Conservation (phyloP, 2,888 invertebrate species). For the Aphodius granarius region DNA sequence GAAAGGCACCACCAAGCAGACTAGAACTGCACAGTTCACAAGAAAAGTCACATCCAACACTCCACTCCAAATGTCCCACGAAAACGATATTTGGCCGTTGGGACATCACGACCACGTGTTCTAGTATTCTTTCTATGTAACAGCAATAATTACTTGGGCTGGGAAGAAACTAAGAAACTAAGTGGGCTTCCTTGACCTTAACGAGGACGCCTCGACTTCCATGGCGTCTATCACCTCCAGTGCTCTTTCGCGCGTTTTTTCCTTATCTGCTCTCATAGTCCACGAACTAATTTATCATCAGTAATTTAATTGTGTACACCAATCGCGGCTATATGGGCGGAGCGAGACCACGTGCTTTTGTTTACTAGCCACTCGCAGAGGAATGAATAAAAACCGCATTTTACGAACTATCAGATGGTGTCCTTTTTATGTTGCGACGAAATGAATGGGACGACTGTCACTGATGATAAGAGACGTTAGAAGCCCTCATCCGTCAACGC, state of each 20-base stretch:
- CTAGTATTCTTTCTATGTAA: not conserved
- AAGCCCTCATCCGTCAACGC: not conserved
- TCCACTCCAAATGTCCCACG: not conserved
- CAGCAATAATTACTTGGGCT: not conserved
- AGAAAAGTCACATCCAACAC: no score
- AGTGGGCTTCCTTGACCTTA: not conserved
- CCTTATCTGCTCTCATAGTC: not conserved
- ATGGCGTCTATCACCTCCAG: not conserved
- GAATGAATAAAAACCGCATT: slow-evolving; percentile 33
- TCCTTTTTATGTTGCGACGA: slow-evolving; percentile 13
- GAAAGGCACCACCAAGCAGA: no score
- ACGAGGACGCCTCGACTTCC: not conserved
- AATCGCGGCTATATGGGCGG: slow-evolving; percentile 35
- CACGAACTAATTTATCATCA: not conserved
- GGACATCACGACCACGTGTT: not conserved
- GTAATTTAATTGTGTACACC: slow-evolving; percentile 34
- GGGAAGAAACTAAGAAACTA: not conserved
- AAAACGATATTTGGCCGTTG: not conserved
- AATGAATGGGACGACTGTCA: not conserved
- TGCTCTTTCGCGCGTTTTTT: not conserved
- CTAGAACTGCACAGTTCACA: slow-evolving; percentile 2
- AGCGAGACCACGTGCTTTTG: slow-evolving; percentile 40
- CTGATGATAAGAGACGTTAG: not conserved
- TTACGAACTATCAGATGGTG: slow-evolving; percentile 27
- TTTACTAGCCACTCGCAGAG: slow-evolving; percentile 36